A percentile compares a stretch with the other conserved stretches of the same genome.
Evolutionary conservation across 2,113 vertebrate genomes (phyloP).

Genomic region (Labeo catla): DNA sequence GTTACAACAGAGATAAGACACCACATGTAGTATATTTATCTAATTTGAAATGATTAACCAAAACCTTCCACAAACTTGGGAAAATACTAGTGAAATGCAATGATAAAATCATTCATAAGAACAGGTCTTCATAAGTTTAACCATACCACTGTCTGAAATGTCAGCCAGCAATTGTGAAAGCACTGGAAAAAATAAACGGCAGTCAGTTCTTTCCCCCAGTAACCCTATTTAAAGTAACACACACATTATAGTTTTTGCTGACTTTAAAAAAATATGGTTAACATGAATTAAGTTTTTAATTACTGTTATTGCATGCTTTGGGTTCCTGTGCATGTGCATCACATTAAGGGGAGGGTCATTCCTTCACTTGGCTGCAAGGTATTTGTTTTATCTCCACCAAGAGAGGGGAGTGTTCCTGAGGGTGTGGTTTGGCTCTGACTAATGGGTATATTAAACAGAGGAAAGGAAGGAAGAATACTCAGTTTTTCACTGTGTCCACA

Average conservation of each 20-base stretch:
- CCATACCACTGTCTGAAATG: not conserved
- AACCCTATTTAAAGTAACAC: not conserved
- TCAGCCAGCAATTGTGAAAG: not conserved
- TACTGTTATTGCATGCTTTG: not conserved
- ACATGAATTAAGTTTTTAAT: no score
- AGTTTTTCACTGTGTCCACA: not conserved
- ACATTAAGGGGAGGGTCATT: not conserved
- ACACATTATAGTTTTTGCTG: not conserved
- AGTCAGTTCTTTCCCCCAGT: not conserved
- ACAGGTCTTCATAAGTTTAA: not conserved
- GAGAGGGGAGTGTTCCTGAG: conserved; percentile 23
- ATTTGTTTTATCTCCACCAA: not conserved
- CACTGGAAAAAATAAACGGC: not conserved
- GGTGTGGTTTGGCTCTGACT: conserved; percentile 28
- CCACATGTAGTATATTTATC: not conserved
- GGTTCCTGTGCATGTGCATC: not conserved
- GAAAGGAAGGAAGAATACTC: not conserved
- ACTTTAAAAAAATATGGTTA: not conserved
- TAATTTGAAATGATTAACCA: not conserved
- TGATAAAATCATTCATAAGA: not conserved
- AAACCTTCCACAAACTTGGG: not conserved
- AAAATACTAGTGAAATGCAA: not conserved
- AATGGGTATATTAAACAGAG: not conserved
- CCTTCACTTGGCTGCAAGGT: not conserved
- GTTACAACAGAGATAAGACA: not conserved